Evolutionary conservation across 2,113 vertebrate species (phyloP), one percentile per base, ranked within the genome.

Genomic region (Etheostoma cragini): DNA sequence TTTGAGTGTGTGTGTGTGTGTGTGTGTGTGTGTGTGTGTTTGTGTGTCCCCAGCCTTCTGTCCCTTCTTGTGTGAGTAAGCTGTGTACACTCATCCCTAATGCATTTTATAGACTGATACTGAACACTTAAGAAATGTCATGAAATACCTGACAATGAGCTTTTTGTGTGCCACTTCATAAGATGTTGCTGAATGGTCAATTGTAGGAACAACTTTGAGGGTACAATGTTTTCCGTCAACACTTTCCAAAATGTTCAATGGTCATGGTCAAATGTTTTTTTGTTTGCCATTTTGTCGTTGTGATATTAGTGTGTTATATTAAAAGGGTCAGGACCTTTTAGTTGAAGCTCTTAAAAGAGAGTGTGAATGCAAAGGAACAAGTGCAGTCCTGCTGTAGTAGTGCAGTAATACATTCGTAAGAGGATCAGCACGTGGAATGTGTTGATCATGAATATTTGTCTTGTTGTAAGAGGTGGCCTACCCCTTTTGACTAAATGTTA

Each of bases 21-120:
- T 47, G 64, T 65, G 58, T 80, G n/a, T 77, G 46, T 75, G 35
- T 71, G 46, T 52, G 21, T 54, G 72, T 33, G 17, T 80, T 54
- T 87, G 50, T 72, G 72, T 79, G 65, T 78, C 72, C 63, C 53
- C 35, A 61, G 50, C 65, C 47, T 64, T 81, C 68, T 78, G 61
- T 84, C 14, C 52, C 24, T 79, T 70, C 64, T 72, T 68, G 70
- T 80, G 67, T 80, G 24, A 80, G 19, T 72, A 49, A 71, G 30
- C 46, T 82, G 11, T 70, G 19, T 77, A 58, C 33, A 14, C 16
- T 30, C 54, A 67, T 72, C 26, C 38, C 58, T 38, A 49, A 58
- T 71, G 64, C n/a, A 71, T 81, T 58, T 58, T 15, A 21, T n/a
- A 54, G 13, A 64, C 30, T 63, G 22, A 50, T 16, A 33, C n/a